phyloP scores from a whole-genome alignment of 2,797 vertebrate species.

The Anisognathus igniventris region DNA sequence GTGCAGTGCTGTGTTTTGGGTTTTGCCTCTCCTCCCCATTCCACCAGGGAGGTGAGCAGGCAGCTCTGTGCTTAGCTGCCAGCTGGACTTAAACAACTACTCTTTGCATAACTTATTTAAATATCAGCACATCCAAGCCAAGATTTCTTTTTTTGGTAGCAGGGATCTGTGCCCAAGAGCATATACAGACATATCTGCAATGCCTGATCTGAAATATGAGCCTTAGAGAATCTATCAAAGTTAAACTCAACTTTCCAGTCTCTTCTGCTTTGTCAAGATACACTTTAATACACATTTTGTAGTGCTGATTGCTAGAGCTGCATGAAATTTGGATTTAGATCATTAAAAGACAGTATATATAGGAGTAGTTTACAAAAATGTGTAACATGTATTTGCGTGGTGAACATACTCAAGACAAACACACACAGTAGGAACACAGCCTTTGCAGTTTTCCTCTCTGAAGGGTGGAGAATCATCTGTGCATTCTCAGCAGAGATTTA shows the following conservation, averaged over 20 bases:
- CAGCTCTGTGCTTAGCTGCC: not conserved
- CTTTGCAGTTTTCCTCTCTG: not conserved
- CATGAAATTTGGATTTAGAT: not conserved
- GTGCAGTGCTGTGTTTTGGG: not conserved
- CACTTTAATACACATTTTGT: not conserved
- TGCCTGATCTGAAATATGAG: not conserved
- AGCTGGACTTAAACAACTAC: not conserved
- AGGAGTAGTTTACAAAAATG: not conserved
- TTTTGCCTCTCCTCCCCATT: not conserved
- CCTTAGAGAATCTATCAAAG: not conserved
- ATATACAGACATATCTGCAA: not conserved
- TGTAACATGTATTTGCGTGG: not conserved
- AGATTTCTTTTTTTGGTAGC: not conserved
- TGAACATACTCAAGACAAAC: not conserved
- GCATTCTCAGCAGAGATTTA: not conserved
- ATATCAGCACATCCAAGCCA: not conserved
- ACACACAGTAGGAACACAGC: not conserved
- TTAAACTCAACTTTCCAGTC: not conserved
- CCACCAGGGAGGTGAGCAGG: not conserved
- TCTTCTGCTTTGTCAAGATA: not conserved
- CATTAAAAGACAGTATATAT: not conserved
- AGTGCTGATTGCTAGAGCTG: not conserved
- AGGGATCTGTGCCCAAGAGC: not conserved
- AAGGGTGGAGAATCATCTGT: not conserved
- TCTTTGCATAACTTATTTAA: not conserved